Evolutionary conservation across 2,888 invertebrate species (phyloP), one percentile per base, ranked within the genome.

Genomic region (Eupithecia vulgata): DNA sequence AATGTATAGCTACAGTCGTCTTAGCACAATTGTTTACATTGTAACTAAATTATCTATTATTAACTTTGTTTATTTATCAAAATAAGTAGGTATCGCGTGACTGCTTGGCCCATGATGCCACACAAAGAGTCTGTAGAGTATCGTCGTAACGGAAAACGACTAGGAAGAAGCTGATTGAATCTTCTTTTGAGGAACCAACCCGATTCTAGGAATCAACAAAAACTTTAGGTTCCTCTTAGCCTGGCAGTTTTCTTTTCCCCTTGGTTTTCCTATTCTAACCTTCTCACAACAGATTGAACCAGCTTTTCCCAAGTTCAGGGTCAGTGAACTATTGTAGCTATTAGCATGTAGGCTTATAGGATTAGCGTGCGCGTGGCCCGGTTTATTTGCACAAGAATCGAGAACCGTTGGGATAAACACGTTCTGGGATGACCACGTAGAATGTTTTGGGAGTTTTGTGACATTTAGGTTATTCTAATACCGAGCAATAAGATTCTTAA

Each of bases 381-480:
- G 42, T 61, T 61, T 68, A 68, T 68, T 68, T 61, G 68, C 68
- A 40, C 42, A 42, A 59, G 61, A 61, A 30, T 40, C 5, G 57
- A 13, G 42, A 68, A 61, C 68, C 61, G 68, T 68, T 61, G 65
- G 21, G 62, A 35, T 6, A 65, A 65, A 65, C 65, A 40, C 37
- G 65, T 65, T 65, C 13, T 37, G 35, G 64, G n/a, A 37, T 21
- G 13, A 40, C 13, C 37, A 42, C 13, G 17, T 64, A 13, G 37
- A 21, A 62, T 35, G 30, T 35, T 17, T n/a, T 34, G 34, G 17
- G 17, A n/a, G 45, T 45, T 17, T 42, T 15, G 13, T 40, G 40
- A 1, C 40, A 40, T 4, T 40, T 12, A 37, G 40, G 40, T 40
- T 2, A 40, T 40, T 10, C 12, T 35, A 35, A 35, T n/a, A n/a